These are phyloP conservation scores for Clarias batrachus DNA, from an alignment of 2,113 vertebrate genomes.

Conservation along the genomic window DNA sequence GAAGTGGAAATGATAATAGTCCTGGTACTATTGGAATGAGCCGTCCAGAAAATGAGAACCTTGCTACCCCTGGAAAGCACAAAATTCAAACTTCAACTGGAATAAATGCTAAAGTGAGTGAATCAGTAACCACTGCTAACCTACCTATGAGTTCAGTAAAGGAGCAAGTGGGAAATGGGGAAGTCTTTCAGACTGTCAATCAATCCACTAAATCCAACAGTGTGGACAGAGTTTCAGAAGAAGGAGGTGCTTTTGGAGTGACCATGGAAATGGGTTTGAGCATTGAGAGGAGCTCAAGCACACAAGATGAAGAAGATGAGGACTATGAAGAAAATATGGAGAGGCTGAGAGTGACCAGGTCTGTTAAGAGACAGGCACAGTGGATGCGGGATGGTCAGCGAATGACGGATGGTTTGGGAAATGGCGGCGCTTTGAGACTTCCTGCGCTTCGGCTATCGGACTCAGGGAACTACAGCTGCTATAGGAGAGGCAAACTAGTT, in stretches of 20 bases:
- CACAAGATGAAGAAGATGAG: conserved; percentile 19
- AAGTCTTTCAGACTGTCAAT: conserved; percentile 10
- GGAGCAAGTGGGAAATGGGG: not conserved
- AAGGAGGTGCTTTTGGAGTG: conserved; percentile 21
- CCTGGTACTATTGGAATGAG: conserved; percentile 1
- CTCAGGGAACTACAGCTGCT: conserved; percentile 71
- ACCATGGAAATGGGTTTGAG: not conserved
- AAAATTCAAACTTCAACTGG: no score
- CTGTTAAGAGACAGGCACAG: conserved; percentile 31
- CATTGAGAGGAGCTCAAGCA: not conserved
- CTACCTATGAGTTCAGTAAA: not conserved
- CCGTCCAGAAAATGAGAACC: not conserved
- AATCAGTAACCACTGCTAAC: not conserved
- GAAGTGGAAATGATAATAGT: not conserved
- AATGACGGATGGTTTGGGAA: conserved; percentile 36
- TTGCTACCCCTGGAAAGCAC: not conserved
- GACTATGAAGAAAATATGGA: conserved; percentile 20
- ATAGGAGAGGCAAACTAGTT: conserved; percentile 52
- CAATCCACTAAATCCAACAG: conserved; percentile 30
- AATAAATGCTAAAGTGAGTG: not conserved
- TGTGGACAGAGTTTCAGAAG: not conserved
- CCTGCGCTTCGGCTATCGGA: conserved; percentile 49
- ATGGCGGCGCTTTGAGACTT: conserved; percentile 55
- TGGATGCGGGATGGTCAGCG: conserved; percentile 62
- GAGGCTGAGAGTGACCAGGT: not conserved